These are phyloP conservation scores for Schizaphis graminum DNA, from an alignment of 2,888 invertebrate species.

Conservation along the genomic window DNA sequence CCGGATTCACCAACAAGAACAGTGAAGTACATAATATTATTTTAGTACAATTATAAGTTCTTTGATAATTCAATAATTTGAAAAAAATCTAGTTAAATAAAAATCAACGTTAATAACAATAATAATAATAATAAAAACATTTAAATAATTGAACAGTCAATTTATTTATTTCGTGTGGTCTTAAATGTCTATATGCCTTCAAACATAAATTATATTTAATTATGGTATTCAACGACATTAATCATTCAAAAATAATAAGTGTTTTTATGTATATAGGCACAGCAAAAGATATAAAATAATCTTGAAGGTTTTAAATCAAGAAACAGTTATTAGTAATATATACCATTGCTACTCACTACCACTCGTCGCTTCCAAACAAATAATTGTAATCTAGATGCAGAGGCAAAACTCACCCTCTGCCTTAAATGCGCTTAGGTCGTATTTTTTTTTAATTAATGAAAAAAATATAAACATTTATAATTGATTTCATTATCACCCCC, in stretches of 20 bases:
- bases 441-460: no score
- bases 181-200: not conserved
- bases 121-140: no score
- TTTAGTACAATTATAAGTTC: not conserved
- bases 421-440: no score
- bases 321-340: no score
- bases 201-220: not conserved
- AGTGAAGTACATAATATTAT: not conserved
- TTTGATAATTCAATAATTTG: not conserved
- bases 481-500: no score
- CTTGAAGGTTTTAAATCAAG: no score
- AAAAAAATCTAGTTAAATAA: not conserved
- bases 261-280: not conserved
- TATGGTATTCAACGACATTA: not conserved
- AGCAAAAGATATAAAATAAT: not conserved
- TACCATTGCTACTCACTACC: no score
- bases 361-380: no score
- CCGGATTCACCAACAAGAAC: not conserved
- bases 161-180: not conserved
- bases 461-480: no score
- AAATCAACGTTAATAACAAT: not conserved
- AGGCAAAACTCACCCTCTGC: no score
- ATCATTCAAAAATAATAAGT: not conserved
- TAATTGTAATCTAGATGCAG: no score
- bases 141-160: not conserved